These are phyloP conservation scores for Polydrusus cervinus DNA, from an alignment of 2,888 invertebrate species.

Conservation along the genomic window DNA sequence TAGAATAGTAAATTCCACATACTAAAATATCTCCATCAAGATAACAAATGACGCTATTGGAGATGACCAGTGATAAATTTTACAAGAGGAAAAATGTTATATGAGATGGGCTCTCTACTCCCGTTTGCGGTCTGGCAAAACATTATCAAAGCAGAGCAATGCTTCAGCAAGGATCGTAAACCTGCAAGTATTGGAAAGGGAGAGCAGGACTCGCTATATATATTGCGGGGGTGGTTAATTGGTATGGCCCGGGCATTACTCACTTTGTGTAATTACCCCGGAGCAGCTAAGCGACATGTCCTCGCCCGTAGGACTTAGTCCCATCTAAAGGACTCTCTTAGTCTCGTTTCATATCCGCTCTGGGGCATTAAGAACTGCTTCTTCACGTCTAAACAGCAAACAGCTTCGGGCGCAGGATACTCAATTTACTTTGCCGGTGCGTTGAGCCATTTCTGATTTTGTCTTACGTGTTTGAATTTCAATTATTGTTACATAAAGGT, in stretches of 20 bases:
- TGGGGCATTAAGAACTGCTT: conserved; percentile 67
- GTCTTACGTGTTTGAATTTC: conserved; percentile 55
- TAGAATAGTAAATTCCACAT: conserved; percentile 3
- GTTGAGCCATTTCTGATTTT: conserved; percentile 44
- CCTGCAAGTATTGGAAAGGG: conserved; percentile 54
- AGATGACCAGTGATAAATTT: conserved; percentile 50
- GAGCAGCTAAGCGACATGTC: conserved; percentile 71
- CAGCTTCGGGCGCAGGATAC: conserved; percentile 59
- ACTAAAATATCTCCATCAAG: conserved; percentile 38
- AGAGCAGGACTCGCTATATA: conserved; percentile 50
- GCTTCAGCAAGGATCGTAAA: conserved; percentile 55
- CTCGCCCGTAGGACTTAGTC: conserved; percentile 67
- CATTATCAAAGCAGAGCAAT: conserved; percentile 56
- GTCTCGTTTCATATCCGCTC: conserved; percentile 63
- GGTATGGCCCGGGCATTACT: conserved; percentile 70
- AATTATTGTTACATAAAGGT: conserved; percentile 57
- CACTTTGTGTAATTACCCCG: conserved; percentile 71
- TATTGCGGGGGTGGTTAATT: conserved; percentile 66
- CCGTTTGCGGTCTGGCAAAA: conserved; percentile 56
- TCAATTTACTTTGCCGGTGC: conserved; percentile 59
- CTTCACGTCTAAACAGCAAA: conserved; percentile 62
- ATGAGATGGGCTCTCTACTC: conserved; percentile 44
- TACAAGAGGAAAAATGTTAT: conserved; percentile 49
- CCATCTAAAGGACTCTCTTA: conserved; percentile 59
- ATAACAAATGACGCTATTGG: conserved; percentile 30